Base-by-base conservation (phyloP, 2,797 vertebrate species). In the Propithecus deckenii region DNA sequence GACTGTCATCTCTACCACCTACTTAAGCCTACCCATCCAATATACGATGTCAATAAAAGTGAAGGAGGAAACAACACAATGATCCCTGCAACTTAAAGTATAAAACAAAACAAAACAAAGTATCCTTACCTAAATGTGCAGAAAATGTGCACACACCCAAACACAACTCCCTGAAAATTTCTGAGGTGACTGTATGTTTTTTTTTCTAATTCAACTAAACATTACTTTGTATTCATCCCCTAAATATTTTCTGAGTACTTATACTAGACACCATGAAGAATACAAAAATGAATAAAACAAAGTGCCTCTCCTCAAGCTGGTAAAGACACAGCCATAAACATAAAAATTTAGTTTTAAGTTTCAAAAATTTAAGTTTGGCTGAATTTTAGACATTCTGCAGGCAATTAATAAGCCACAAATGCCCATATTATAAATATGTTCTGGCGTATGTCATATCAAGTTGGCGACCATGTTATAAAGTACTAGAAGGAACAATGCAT, bases 321-420 rank as follows among this genome's bases (percentile, higher is more conserved):
- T 50, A 90, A 86, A 94, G 61, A 89, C 20, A 92, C 4, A 59
- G 25, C 10, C 38, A 48, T 41, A 96, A 83, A 92, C 32, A 32
- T 32, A 89, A 79, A 32, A 94, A 87, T 12, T 55, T 25, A 76
- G 50, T 55, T 50, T 76, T 80, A 74, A 46, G 14, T 61, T 96
- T 71, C 11, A 57, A 92, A 92, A 83, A 17, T 23, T 76, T 72
- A 86, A 46, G 38, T 83, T 71, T 94, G 57, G 75, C 52, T 67
- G n/a, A 59, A 80, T 80, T 89, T 89, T 87, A 79, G 35, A 72
- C 76, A 74, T 83, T 81, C 63, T 96, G n/a, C 28, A 94, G 69
- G 30, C 69, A 89, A 76, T 89, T 52, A 72, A 25, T 81, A 83
- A 89, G 32, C 28, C 55, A 84, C 59, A 89, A 94, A 88, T 88